Evolutionary conservation across 2,797 vertebrate genomes (phyloP), one percentile per base, ranked within the genome.

Genomic region (Lagocephalus sceleratus): DNA sequence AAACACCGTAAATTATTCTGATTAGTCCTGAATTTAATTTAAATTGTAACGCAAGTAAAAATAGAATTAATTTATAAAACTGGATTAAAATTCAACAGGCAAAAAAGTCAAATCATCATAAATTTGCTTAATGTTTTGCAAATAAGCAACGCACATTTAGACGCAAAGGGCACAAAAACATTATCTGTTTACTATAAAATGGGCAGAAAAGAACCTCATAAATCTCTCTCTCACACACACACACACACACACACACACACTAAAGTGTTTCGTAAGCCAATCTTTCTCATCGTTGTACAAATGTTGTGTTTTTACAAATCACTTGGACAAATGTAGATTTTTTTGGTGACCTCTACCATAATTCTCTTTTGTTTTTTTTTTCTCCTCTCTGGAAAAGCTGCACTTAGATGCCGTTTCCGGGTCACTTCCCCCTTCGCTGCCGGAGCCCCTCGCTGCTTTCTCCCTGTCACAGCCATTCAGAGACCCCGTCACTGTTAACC

Each of bases 391-490:
- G 32, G 68, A 54, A 40, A 40, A 79, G 79, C 77, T 83, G 83
- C 75, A 84, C 78, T 84, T 82, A 66, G 68, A 68, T 63, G 59
- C 32, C 12, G 68, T 85, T 89, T 89, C 84, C 68, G 79, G 88
- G 88, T 90, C 89, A 89, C 71, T 86, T 76, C 69, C 69, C 84
- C 75, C 71, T 79, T 84, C 79, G 82, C 76, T 40, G 71, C 62
- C 44, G 74, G 70, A 87, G 78, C 71, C 75, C 75, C 71, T 79
- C 71, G n/a, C 75, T 83, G 79, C 83, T 82, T 73, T 82, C 84
- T 79, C 75, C 73, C 83, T 87, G 83, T 89, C 88, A 84, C 60
- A 82, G 80, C 73, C 74, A 63, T 77, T 89, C 86, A 86, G 63
- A 66, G 68, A 11, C 73, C 73, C 60, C 41, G 60, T 64, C 47